These are phyloP conservation scores for Drosophila ustulata DNA, from an alignment of 2,888 invertebrate genomes.

Conservation along the genomic window DNA sequence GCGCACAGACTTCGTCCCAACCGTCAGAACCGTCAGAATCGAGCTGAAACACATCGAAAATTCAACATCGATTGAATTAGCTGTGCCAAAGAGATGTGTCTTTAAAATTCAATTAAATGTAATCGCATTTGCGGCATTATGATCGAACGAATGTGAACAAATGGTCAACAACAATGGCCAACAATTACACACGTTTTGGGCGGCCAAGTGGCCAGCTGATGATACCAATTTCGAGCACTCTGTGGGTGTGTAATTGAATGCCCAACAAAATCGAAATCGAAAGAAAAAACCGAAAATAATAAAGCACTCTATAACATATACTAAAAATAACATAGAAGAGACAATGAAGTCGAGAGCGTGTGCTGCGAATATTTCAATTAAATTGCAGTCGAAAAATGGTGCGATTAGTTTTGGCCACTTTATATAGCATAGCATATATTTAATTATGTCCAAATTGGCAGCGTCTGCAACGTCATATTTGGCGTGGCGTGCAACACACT, in stretches of 20 bases:
- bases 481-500: background rate
- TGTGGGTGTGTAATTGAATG: conserved; percentile 13
- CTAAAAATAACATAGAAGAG: too few species aligned
- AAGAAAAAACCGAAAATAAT: too few species aligned
- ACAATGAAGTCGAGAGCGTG: too few species aligned
- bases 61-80: too few species aligned
- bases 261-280: background rate
- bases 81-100: background rate
- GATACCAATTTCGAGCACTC: conserved; percentile 16
- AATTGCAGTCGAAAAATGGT: conserved; percentile 28
- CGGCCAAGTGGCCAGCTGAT: background rate
- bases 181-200: conserved; percentile 27
- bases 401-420: conserved; percentile 28
- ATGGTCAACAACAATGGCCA: conserved; percentile 13
- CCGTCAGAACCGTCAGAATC: background rate
- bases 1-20: conserved; percentile 21
- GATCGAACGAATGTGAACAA: background rate
- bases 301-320: too few species aligned
- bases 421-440: conserved; percentile 34
- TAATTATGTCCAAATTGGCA: conserved; percentile 38
- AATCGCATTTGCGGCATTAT: conserved; percentile 18
- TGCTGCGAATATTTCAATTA: conserved; percentile 18
- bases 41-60: too few species aligned
- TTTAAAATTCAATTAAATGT: conserved; percentile 42
- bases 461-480: conserved; percentile 5